These are phyloP conservation scores for Amphiduros pacificus DNA, from an alignment of 2,888 invertebrate genomes.

Conservation along the genomic window DNA sequence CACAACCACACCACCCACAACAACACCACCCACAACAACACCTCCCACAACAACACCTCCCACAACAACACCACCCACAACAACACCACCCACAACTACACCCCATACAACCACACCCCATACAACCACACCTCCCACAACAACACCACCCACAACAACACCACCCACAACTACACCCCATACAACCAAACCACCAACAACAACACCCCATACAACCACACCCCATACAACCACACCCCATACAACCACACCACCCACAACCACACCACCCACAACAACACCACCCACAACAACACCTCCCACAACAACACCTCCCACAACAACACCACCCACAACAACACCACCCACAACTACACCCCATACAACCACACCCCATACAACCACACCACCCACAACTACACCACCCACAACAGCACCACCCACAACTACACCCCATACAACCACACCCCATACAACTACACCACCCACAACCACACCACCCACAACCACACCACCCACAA, in stretches of 20 bases:
- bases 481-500: not conserved
- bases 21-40: not conserved
- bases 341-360: not conserved
- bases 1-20: not conserved
- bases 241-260: not conserved
- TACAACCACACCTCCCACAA: not conserved
- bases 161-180: not conserved
- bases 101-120: not conserved
- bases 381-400: not conserved
- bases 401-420: not conserved
- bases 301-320: not conserved
- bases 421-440: not conserved
- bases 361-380: too few relatives aligned
- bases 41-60: not conserved
- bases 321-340: not conserved
- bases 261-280: not conserved
- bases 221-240: not conserved
- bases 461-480: not conserved
- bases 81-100: not conserved
- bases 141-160: not conserved
- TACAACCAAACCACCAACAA: not conserved
- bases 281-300: not conserved
- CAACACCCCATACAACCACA: not conserved
- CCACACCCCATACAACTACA: not conserved
- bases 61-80: not conserved